These are phyloP conservation scores for Panagrolaimus sp. DNA, from an alignment of 1,140 invertebrate species.

Conservation along the genomic window DNA sequence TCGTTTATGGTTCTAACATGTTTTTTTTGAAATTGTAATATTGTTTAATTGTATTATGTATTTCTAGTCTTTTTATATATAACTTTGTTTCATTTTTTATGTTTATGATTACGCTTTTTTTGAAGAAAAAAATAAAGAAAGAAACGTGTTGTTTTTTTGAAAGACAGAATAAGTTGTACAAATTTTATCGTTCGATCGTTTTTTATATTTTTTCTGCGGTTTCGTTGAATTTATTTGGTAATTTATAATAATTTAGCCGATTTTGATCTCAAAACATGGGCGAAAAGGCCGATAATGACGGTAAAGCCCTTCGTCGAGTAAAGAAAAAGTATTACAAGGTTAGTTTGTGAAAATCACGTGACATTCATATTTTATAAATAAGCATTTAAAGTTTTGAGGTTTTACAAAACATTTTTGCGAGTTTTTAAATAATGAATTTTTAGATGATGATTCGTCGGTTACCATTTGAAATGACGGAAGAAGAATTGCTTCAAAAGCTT, in stretches of 20 bases:
- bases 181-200: too few species aligned
- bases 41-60: not conserved
- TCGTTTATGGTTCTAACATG: not conserved
- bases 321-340: slow-evolving; percentile 16
- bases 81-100: not conserved
- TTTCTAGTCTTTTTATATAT: not conserved
- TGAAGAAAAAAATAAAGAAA: not conserved
- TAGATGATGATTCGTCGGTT: slow-evolving; percentile 83
- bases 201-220: too few species aligned
- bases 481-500: slow-evolving; percentile 83
- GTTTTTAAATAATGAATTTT: slow-evolving; percentile 40
- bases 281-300: too few species aligned
- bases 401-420: not conserved
- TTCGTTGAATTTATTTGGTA: too few species aligned
- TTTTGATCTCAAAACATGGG: too few species aligned
- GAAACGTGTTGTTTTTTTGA: too few species aligned
- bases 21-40: not conserved
- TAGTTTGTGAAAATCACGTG: not conserved
- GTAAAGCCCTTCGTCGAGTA: not conserved
- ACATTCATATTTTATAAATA: too few species aligned
- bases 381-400: too few species aligned
- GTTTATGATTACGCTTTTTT: not conserved
- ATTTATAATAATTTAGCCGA: too few species aligned
- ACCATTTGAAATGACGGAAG: slow-evolving; percentile 80
- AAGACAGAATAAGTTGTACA: too few species aligned